These are phyloP conservation scores for Semicossyphus pulcher DNA, from an alignment of 2,113 vertebrate genomes.

Conservation along the genomic window DNA sequence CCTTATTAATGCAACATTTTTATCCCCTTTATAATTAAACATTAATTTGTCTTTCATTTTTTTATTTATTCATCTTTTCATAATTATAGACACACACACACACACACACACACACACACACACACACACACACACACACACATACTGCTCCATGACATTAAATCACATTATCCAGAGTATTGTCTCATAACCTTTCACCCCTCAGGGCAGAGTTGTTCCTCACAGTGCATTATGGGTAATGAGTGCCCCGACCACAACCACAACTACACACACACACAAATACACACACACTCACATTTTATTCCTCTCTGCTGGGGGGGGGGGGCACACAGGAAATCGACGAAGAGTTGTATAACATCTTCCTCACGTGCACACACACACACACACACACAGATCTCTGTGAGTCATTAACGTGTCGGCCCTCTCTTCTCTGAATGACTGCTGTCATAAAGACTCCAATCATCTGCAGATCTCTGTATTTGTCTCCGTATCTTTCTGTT, in stretches of 20 bases:
- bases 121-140: constrained; percentile 25
- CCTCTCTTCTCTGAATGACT: neutral
- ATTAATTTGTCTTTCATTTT: too few relatives aligned
- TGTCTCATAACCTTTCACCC: constrained; percentile 59
- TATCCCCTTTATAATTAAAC: too few relatives aligned
- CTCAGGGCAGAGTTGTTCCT: constrained; percentile 62
- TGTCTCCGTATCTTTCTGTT: neutral
- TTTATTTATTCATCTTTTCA: too few relatives aligned
- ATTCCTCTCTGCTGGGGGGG: constrained; percentile 23
- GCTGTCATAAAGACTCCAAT: neutral
- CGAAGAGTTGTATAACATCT: constrained; percentile 7
- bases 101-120: constrained; percentile 36
- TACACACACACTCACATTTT: constrained; percentile 44
- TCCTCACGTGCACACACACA: neutral
- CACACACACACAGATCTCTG: neutral
- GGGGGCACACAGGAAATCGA: constrained; percentile 15
- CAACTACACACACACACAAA: constrained; percentile 54
- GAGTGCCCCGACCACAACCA: constrained; percentile 39
- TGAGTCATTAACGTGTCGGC: too few relatives aligned
- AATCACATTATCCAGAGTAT: constrained; percentile 55
- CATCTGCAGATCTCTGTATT: neutral
- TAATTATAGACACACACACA: constrained; percentile 7
- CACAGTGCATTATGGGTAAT: constrained; percentile 43
- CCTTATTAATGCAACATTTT: too few relatives aligned
- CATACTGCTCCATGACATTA: constrained; percentile 36